Evolutionary conservation across 37 sponge, comb jelly and placozoan species (phyloP), one percentile per base, ranked within the genome.

Genomic region (Haliclona indistincta): DNA sequence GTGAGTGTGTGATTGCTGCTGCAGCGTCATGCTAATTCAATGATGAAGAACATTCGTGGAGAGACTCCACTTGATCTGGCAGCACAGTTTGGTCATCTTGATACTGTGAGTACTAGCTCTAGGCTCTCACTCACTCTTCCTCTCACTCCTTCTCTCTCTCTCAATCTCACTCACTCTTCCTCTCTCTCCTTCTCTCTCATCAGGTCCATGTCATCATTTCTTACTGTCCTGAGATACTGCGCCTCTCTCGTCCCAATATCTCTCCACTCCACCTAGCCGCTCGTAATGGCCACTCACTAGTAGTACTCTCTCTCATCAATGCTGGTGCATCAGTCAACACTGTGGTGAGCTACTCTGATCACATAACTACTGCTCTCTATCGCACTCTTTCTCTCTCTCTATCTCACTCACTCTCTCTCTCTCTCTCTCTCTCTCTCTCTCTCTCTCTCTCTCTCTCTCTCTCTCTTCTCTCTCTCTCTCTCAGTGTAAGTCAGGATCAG

Each of bases 221-320:
- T 67, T 58, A 73, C 75, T 75, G 64, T 51, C 79, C 74, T 1
- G 79, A 90, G 85, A 61, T 80, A 17, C 68, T 78, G 26, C 56
- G 28, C 0, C 68, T 76, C 26, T 33, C 52, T 19, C 45, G 81
- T 32, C n/a, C 19, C 34, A 43, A 80, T 4, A 68, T 75, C 64
- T 74, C 86, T 26, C 86, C 93, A 1, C 81, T 93, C 35, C 93
- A 93, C 47, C 61, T 93, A 58, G 93, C 93, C 19, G 93, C 89
- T 10, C 63, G 89, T 72, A 93, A 93, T 44, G 93, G 93, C 15
- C 93, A 93, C 81, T 39, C 68, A 15, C 20, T 70, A 2, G 84
- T 93, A 11, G 85, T 81, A 23, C 79, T 81, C 43, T 74, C 81
- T 34, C 85, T 93, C 3, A 87, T 84, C 76, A 88, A 80, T 40